Percentiles rank a stretch among this genome's conserved stretches.
Conservation (phyloP, 1,140 invertebrate species). For the Triops longicaudatus region DNA sequence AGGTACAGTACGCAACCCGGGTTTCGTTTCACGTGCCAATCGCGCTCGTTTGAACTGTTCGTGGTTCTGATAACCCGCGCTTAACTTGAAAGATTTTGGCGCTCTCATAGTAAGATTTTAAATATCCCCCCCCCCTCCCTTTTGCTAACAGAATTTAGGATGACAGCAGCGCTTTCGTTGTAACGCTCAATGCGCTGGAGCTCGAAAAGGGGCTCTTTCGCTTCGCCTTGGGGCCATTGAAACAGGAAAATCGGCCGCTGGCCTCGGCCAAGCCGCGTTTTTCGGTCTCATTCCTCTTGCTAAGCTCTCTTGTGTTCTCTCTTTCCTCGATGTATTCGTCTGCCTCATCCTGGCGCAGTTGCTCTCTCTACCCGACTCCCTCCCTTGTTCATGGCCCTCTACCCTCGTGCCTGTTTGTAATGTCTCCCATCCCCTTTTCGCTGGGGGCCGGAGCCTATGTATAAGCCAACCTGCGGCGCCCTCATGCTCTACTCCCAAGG, state of each 20-base stretch:
- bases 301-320: constrained; percentile 12
- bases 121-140: not conserved
- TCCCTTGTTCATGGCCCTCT: not conserved
- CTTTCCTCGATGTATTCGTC: constrained; percentile 7
- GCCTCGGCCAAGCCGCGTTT: not conserved
- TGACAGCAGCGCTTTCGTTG: constrained; percentile 14
- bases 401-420: constrained; percentile 11
- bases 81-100: not conserved
- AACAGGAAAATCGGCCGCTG: constrained; percentile 14
- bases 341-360: not conserved
- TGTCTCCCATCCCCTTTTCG: constrained; percentile 11
- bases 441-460: not conserved
- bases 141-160: not conserved
- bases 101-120: not conserved
- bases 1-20: not conserved
- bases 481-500: not conserved
- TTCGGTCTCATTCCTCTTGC: constrained; percentile 14
- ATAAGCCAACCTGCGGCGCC: not conserved
- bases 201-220: constrained; percentile 1
- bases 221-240: constrained; percentile 1
- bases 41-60: not conserved
- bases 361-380: not conserved
- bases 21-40: not conserved
- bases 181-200: not conserved
- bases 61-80: constrained; percentile 5